Percentiles rank a stretch among this genome's conserved stretches.
Conservation (phyloP, 1,140 invertebrate species). For the Oppia nitens region DNA sequence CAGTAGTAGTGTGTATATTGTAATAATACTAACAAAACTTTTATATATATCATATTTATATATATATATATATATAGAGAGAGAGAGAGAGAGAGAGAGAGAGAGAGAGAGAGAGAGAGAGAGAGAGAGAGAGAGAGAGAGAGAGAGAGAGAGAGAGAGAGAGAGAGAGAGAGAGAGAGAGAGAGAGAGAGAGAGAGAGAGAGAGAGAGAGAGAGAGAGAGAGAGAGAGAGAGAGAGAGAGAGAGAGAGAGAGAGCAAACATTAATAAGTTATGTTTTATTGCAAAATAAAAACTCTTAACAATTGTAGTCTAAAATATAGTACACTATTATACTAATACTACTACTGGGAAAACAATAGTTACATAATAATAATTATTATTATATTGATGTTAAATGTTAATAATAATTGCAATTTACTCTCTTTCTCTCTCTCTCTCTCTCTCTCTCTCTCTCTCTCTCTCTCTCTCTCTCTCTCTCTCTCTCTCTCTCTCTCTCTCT, state of each 20-base stretch:
- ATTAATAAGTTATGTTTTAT: neutral
- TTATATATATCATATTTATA: too few species aligned
- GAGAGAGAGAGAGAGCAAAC: slow-evolving; percentile 1
- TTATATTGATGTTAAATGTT: slow-evolving; percentile 1
- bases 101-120: too few species aligned
- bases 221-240: neutral
- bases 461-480: slow-evolving; percentile 7
- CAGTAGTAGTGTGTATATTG: too few species aligned
- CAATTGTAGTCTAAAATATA: neutral
- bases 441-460: slow-evolving; percentile 17
- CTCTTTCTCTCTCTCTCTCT: slow-evolving; percentile 15
- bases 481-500: slow-evolving; percentile 4
- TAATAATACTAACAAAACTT: too few species aligned
- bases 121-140: too few species aligned
- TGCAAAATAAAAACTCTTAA: neutral
- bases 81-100: too few species aligned
- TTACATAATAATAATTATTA: neutral
- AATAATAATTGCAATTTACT: slow-evolving; percentile 12
- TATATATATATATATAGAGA: too few species aligned
- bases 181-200: too few species aligned
- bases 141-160: too few species aligned
- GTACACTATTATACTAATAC: neutral
- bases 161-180: too few species aligned
- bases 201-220: too few species aligned
- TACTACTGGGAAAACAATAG: neutral